Evolutionary conservation across 2,888 invertebrate genomes (phyloP), one percentile per base, ranked within the genome.

Genomic region (Ptychoptera albimana): DNA sequence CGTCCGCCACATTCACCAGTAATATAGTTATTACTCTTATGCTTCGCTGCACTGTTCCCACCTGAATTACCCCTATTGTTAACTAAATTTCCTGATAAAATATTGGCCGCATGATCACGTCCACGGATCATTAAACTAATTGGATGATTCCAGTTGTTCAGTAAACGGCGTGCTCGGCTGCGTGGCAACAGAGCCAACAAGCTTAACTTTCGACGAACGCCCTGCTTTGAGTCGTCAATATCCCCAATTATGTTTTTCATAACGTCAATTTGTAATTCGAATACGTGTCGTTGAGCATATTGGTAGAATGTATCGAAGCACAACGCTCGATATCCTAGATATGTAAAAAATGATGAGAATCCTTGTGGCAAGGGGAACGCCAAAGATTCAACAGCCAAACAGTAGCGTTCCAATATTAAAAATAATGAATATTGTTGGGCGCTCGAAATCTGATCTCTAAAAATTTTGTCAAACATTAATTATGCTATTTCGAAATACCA

Each of bases 281-380:
- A 81, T 37, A 88, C 86, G 58, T 84, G 82, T 54, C 82, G 72
- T 53, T 82, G 79, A 45, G 87, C 80, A 61, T 88, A 87, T 62
- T 88, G 88, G 54, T 85, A 63, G 62, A 91, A 91, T 59, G 79
- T 75, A 50, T 80, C 74, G 63, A 82, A 84, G 29, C 77, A 73
- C 50, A 89, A 66, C 16, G 83, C 78, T 53, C 81, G 72, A 63
- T 85, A 86, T 2, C 86, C 89, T 44, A 91, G 71, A 62, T 84
- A 87, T 2, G 88, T 82, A 61, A 89, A 85, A 69, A 88, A 91
- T 5, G 89, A 86, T 13, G 82, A 80, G 61, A 89, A 89, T 11
- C 89, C 89, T 57, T 84, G 82, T 10, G 89, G 88, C 50, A 87
- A 64, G 0, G 84, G 84, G 61, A 82, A 91, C 30, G 85, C 86